Evolutionary conservation across 2,797 vertebrate species (phyloP).

Genomic region (Diceros bicornis): DNA sequence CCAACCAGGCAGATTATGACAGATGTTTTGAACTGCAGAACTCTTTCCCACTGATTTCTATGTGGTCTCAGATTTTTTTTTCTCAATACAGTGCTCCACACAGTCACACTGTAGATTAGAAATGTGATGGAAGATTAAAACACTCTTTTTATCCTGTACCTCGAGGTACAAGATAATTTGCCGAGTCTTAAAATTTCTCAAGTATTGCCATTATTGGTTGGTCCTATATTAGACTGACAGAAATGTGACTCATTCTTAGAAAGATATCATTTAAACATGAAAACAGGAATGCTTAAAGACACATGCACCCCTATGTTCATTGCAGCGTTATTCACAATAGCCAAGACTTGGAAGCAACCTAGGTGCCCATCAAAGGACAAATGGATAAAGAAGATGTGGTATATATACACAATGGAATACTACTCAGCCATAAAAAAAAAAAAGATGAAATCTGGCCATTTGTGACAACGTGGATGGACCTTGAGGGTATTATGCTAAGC

Average conservation of each 20-base stretch:
- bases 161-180: neutral
- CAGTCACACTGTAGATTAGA: neutral
- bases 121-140: slow-evolving; percentile 13
- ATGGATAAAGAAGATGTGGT: too few species aligned
- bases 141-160: neutral
- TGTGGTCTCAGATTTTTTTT: neutral
- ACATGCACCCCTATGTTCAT: too few species aligned
- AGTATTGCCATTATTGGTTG: neutral
- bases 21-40: neutral
- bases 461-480: too few species aligned
- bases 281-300: too few species aligned
- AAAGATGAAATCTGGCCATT: too few species aligned
- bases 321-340: too few species aligned
- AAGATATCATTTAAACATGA: neutral
- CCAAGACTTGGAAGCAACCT: too few species aligned
- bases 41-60: neutral
- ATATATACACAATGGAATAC: too few species aligned
- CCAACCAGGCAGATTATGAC: neutral
- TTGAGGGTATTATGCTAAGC: too few species aligned
- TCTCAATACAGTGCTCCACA: neutral
- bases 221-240: neutral
- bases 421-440: too few species aligned
- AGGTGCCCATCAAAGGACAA: too few species aligned
- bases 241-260: neutral
- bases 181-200: neutral